Base-by-base conservation (phyloP, 2,797 vertebrate genomes). In the Microhierax caerulescens region DNA sequence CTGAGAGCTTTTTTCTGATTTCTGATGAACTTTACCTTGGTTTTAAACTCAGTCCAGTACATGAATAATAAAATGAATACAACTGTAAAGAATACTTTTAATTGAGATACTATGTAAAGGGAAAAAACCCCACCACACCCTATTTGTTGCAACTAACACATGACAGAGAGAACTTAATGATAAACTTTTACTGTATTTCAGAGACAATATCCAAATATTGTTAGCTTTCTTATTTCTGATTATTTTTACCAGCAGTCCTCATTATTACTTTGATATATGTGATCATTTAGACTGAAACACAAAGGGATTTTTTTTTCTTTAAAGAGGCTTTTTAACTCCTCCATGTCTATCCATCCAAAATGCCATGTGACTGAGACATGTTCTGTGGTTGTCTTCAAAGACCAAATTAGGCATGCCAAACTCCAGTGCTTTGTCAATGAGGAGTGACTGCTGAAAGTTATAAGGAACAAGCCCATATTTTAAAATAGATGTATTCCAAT, bases 81-180 rank as follows among this genome's bases (percentile, higher is more conserved):
- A 91, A 48, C 3, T 30, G 9, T 36, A 54, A 77, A 68, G 22
- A 76, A 82, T 57, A 0, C 2, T 84, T 72, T 70, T 59, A 57
- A 57, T 37, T 61, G 47, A 86, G 36, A 25, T 30, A 34, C 1
- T 63, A 20, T 7, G 4, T 2, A 3, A 54, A 69, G 36, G 18
- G 5, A 36, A 9, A 41, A 53, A 56, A 6, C 0, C 0, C 2
- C 5, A 3, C 6, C 5, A 8, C 11, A 15, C n/a, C n/a, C 23
- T 56, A 36, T 91, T 85, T 90, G 65, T 79, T 70, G 30, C 24
- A 81, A 79, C 25, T 24, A 2, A 27, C 56, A n/a, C 1, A 50
- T 10, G 4, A 24, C 9, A 81, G 57, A 68, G 34, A 70, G 5
- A 88, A 69, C 2, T 9, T 72, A 47, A 39, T 69, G 1, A 69